phyloP scores from a whole-genome alignment of 92 coral and sea anemone genomes.

The Siderastrea siderea region DNA sequence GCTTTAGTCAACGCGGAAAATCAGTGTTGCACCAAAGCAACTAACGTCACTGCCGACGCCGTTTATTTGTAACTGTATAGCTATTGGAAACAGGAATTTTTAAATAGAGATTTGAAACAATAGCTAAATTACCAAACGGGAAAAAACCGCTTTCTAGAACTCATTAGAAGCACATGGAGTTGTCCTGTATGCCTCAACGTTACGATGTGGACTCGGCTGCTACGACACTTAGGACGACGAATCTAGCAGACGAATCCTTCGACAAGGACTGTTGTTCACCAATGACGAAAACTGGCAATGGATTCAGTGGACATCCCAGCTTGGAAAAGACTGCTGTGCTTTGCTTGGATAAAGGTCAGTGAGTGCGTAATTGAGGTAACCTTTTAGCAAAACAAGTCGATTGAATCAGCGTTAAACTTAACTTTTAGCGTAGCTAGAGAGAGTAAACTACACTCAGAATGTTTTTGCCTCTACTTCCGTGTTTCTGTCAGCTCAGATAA shows the following conservation, averaged over 20 bases:
- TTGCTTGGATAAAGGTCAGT: conserved; percentile 4
- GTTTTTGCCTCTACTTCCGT: background rate
- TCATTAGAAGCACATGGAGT: conserved; percentile 9
- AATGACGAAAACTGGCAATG: background rate
- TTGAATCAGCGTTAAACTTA: background rate
- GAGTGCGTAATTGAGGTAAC: background rate
- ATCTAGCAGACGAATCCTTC: background rate
- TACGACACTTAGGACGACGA: background rate
- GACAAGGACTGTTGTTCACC: background rate
- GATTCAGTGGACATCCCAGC: background rate
- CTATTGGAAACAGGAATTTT: conserved; percentile 11
- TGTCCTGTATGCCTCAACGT: background rate
- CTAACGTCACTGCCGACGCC: background rate
- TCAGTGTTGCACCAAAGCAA: background rate
- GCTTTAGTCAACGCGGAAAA: background rate
- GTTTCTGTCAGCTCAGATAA: background rate
- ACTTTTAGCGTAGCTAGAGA: background rate
- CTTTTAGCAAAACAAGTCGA: background rate
- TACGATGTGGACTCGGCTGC: background rate
- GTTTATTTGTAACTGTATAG: background rate
- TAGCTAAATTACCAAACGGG: conserved; percentile 12
- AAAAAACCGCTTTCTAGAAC: background rate
- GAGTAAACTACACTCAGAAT: background rate
- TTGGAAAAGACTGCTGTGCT: background rate
- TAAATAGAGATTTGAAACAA: conserved; percentile 3